Evolutionary conservation across 2,888 invertebrate genomes (phyloP).

Genomic region (Mongoloraphidia duomilia): DNA sequence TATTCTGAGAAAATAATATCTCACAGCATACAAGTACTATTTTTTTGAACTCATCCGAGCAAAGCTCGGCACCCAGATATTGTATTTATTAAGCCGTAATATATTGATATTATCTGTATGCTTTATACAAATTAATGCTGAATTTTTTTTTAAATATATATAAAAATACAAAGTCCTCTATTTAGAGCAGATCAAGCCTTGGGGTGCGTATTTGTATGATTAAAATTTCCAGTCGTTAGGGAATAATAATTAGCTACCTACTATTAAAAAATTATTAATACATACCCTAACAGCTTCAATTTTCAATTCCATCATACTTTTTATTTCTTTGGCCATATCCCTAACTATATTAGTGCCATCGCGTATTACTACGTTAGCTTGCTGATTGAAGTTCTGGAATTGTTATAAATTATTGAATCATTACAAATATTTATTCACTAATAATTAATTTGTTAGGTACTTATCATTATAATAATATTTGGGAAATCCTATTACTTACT

Average conservation of each 20-base stretch:
- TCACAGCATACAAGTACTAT: too few relatives aligned
- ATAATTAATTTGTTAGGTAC: constrained; percentile 7
- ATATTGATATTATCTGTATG: constrained; percentile 3
- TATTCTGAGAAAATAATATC: too few relatives aligned
- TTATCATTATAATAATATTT: background rate
- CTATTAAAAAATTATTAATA: constrained; percentile 8
- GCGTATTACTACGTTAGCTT: constrained; percentile 54
- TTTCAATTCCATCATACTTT: constrained; percentile 78
- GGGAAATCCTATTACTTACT: constrained; percentile 33
- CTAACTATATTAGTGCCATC: constrained; percentile 66
- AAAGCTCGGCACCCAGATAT: too few relatives aligned
- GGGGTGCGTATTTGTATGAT: too few relatives aligned
- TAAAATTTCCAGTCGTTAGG: background rate
- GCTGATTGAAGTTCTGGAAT: constrained; percentile 61
- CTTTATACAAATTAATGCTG: too few relatives aligned
- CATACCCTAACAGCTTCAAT: constrained; percentile 70
- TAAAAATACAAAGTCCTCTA: background rate
- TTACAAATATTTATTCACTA: constrained; percentile 13
- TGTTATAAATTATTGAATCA: background rate
- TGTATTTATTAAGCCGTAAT: constrained; percentile 2
- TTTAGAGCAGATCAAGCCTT: too few relatives aligned
- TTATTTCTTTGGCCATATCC: constrained; percentile 72
- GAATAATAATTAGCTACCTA: background rate
- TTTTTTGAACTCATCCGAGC: too few relatives aligned
- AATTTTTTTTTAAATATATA: background rate